These are phyloP conservation scores for Callyntrura guangdongensis DNA, from an alignment of 2,888 invertebrate species.

Conservation along the genomic window DNA sequence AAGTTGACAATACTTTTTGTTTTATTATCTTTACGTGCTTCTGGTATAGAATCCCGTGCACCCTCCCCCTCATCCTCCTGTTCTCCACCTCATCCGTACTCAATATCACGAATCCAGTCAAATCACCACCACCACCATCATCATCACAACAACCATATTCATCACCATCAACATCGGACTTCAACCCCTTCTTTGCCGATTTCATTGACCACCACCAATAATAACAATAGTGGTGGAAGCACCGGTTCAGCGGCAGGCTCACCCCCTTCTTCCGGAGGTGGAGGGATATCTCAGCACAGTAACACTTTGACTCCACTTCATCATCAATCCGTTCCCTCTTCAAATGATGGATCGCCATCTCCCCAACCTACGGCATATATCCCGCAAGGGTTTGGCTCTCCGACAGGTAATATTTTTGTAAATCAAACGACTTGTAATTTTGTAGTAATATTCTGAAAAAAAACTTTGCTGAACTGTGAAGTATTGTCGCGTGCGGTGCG, in stretches of 20 bases:
- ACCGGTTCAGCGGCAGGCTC: slow-evolving; percentile 71
- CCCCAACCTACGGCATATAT: slow-evolving; percentile 80
- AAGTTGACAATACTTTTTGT: background rate
- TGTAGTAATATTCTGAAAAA: no score
- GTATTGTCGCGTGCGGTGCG: no score
- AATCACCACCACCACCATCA: slow-evolving; percentile 66
- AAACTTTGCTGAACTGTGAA: no score
- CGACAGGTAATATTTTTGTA: slow-evolving; percentile 78
- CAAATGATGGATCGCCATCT: slow-evolving; percentile 83
- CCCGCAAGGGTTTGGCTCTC: slow-evolving; percentile 83
- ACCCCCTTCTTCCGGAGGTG: slow-evolving; percentile 79
- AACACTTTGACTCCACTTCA: slow-evolving; percentile 40
- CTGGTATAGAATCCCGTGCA: slow-evolving; percentile 82
- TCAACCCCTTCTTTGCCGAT: slow-evolving; percentile 83
- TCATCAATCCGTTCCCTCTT: slow-evolving; percentile 80
- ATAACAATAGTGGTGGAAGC: slow-evolving; percentile 53
- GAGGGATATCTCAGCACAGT: slow-evolving; percentile 42
- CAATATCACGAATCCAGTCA: slow-evolving; percentile 84
- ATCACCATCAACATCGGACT: slow-evolving; percentile 68
- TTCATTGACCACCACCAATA: slow-evolving; percentile 82
- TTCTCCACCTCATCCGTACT: slow-evolving; percentile 84
- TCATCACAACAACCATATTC: slow-evolving; percentile 44
- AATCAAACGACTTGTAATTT: no score
- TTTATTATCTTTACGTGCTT: background rate
- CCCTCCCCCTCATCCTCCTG: slow-evolving; percentile 83